A percentile compares a stretch with the other conserved stretches of the same genome.
These are phyloP conservation scores for Lophochroa leadbeateri DNA, from an alignment of 2,113 vertebrate species.

Conservation along the genomic window DNA sequence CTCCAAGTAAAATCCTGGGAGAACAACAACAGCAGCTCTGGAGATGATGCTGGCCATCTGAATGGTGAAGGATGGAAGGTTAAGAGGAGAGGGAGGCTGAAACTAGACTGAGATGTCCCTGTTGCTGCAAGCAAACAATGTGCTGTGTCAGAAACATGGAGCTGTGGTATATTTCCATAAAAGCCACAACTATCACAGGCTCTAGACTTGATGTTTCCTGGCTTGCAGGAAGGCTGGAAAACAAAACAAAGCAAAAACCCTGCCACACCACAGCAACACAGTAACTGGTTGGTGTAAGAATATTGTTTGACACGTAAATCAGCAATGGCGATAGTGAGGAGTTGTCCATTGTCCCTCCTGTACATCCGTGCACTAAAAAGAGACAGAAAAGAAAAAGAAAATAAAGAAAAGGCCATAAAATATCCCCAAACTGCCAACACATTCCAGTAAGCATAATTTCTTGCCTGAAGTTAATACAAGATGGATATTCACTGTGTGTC, in stretches of 20 bases:
- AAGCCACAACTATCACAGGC: background rate
- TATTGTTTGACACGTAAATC: background rate
- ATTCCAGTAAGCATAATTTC: slow-evolving; percentile 38
- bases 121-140: background rate
- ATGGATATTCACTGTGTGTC: slow-evolving; percentile 41
- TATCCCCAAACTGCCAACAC: slow-evolving; percentile 32
- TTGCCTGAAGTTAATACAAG: slow-evolving; percentile 37
- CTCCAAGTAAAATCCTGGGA: background rate
- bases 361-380: background rate
- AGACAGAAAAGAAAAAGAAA: background rate
- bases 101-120: background rate
- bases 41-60: background rate
- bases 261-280: background rate
- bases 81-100: background rate
- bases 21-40: background rate
- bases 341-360: background rate
- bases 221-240: background rate
- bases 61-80: background rate
- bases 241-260: background rate
- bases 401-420: background rate
- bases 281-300: background rate
- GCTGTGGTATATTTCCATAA: background rate
- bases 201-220: background rate
- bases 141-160: slow-evolving; percentile 33
- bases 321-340: background rate